Base-by-base conservation (phyloP, 2,113 vertebrate species). In the Tupaia chinensis region DNA sequence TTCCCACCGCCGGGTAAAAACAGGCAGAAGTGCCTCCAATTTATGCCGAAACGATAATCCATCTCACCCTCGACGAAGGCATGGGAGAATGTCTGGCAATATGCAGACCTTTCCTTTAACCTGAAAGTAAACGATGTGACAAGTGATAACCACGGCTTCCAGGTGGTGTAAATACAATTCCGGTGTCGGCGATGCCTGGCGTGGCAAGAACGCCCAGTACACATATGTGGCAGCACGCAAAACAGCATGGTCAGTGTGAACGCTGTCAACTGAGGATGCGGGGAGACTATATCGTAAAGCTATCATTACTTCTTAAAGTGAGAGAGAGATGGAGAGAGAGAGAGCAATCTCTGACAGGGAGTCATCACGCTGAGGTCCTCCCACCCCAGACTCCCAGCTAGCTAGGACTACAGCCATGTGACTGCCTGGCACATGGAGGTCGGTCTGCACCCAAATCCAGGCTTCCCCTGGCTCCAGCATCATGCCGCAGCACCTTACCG, bases 221-320 rank as follows among this genome's bases (percentile, higher is more conserved):
- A 10, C 2, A 70, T 7, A 72, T 3, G 5, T 4, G 27, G 23
- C 12, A 70, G 29, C 10, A 53, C n/a, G 88, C 58, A 91, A 73
- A 72, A 29, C 20, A 78, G 72, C 9, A n/a, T 0, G 74, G 91
- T 27, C 29, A 87, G 84, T 29, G 34, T 78, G 73, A 22, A 9
- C 25, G 74, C 93, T 87, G 80, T 81, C 58, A 87, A 23, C 10
- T 95, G 90, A 3, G 22, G 70, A 27, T 63, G 8, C 0, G 10
- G 63, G 79, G 13, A 54, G 85, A 84, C 93, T 95, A 93, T 92
- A 94, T 91, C 81, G 89, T 70, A 44, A 95, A 97, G 74, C 58
- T 81, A 93, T 85, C 44, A 44, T 44, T 44, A 44, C 44, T 44
- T 44, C 44, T 44, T 44, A 44, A 44, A 44, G 44, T 44, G 44